phyloP scores from a whole-genome alignment of 2,888 invertebrate genomes.

The Cacoxenus indagator region DNA sequence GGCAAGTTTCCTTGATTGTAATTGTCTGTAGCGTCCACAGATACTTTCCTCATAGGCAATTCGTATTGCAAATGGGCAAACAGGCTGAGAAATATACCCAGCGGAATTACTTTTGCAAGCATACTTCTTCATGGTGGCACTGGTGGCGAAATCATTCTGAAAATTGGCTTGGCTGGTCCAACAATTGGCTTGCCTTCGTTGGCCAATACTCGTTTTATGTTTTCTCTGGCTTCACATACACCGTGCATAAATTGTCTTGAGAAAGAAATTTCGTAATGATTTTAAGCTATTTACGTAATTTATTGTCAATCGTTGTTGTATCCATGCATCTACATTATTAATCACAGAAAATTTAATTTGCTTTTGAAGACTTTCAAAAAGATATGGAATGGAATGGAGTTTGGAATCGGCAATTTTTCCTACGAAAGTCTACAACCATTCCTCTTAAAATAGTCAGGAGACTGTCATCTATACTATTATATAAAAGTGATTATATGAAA shows the following conservation, averaged over 20 bases:
- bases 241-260: neutral
- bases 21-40: neutral
- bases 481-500: no score
- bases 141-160: neutral
- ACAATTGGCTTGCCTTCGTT: neutral
- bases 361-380: no score
- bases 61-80: slow-evolving; percentile 3
- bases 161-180: neutral
- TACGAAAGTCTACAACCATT: no score
- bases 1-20: neutral
- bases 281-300: no score
- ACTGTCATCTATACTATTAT: no score
- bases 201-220: neutral
- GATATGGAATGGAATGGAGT: no score
- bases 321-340: no score
- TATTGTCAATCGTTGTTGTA: no score
- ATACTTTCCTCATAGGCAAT: neutral
- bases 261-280: no score
- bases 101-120: neutral
- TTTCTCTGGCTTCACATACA: neutral
- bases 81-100: neutral
- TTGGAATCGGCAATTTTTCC: no score
- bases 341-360: no score
- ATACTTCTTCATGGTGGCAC: neutral
- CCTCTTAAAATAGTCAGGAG: no score